Conservation (phyloP, 2,888 invertebrate genomes). For the Marronus borbonicus region DNA sequence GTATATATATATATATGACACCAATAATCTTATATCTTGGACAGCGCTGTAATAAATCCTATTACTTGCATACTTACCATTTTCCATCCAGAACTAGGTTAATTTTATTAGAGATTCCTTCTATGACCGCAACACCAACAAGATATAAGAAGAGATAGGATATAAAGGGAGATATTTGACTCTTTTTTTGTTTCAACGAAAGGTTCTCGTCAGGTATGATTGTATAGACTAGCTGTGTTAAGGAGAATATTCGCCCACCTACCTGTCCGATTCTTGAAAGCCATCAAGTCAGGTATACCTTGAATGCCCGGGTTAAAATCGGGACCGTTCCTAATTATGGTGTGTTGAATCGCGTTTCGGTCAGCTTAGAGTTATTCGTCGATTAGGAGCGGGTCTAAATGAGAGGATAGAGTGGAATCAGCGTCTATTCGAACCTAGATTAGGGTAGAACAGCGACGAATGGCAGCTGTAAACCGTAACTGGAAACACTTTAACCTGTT, state of each 20-base stretch:
- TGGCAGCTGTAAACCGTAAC: too few species aligned
- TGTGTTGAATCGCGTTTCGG: constrained; percentile 31
- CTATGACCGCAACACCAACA: neutral
- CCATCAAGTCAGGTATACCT: neutral
- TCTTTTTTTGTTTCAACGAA: neutral
- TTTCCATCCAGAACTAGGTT: constrained; percentile 1
- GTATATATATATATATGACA: too few species aligned
- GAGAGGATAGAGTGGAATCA: too few species aligned
- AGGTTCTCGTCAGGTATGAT: neutral
- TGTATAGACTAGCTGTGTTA: neutral
- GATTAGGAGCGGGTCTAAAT: constrained; percentile 35
- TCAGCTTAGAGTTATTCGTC: constrained; percentile 32
- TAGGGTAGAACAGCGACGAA: too few species aligned
- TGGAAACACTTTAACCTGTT: neutral
- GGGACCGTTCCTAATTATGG: constrained; percentile 34
- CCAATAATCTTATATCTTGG: too few species aligned
- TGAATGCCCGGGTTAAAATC: neutral
- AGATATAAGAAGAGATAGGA: neutral
- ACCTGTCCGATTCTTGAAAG: constrained; percentile 34
- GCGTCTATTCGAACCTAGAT: too few species aligned
- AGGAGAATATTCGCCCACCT: constrained; percentile 22
- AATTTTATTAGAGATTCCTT: constrained; percentile 18
- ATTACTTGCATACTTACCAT: neutral
- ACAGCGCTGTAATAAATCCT: neutral
- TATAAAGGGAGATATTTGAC: neutral